Conservation (phyloP, 2,888 invertebrate genomes). For the Leptinotarsa juncta region DNA sequence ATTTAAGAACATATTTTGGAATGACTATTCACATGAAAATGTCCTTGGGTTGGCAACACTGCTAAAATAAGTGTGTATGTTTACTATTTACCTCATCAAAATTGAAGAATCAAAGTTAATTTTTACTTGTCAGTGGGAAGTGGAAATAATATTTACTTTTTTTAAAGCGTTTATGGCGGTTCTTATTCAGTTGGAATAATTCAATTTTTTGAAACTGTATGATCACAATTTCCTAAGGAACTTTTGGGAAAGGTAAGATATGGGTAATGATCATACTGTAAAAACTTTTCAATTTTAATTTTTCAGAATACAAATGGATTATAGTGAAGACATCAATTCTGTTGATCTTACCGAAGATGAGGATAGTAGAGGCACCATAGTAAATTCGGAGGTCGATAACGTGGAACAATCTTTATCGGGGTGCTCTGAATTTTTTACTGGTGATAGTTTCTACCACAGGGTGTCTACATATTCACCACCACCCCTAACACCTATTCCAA, state of each 20-base stretch:
- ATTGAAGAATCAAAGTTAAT: too few species aligned
- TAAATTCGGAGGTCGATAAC: slow-evolving; percentile 12
- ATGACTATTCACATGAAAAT: too few species aligned
- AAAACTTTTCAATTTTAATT: background rate
- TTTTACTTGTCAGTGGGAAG: too few species aligned
- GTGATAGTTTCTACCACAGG: background rate
- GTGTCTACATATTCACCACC: slow-evolving; percentile 1
- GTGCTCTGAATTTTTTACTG: background rate
- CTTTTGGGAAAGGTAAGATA: background rate
- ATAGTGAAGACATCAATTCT: slow-evolving; percentile 22
- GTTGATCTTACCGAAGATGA: slow-evolving; percentile 42
- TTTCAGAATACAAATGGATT: slow-evolving; percentile 5
- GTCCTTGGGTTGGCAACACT: too few species aligned
- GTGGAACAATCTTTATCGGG: slow-evolving; percentile 1
- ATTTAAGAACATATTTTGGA: too few species aligned
- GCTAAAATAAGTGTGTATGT: too few species aligned
- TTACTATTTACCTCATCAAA: too few species aligned
- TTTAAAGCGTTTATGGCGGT: too few species aligned
- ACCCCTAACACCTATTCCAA: slow-evolving; percentile 24
- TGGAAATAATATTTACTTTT: too few species aligned
- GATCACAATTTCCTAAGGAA: background rate
- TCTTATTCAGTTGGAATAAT: too few species aligned
- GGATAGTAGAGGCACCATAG: slow-evolving; percentile 27
- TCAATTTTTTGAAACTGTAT: background rate
- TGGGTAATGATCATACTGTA: background rate